These are phyloP conservation scores for Masnerella sp. DNA, from an alignment of 2,888 invertebrate genomes.

Conservation along the genomic window DNA sequence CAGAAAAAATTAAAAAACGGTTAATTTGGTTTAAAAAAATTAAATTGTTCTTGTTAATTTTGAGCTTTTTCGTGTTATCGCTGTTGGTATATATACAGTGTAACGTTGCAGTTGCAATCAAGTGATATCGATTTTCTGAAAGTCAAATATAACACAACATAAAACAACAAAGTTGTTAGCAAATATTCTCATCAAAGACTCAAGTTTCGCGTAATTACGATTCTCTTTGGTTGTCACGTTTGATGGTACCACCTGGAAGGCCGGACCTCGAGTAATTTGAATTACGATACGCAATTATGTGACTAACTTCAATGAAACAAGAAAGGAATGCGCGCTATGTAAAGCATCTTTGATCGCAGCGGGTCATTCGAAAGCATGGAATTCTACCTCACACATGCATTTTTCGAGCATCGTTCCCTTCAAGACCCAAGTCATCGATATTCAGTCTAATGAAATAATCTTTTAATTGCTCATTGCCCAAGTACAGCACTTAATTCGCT, in stretches of 20 bases:
- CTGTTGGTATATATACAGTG: too few relatives aligned
- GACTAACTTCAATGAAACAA: constrained; percentile 48
- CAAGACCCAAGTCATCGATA: constrained; percentile 37
- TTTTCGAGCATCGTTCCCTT: constrained; percentile 20
- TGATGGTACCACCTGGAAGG: constrained; percentile 45
- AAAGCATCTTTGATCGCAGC: constrained; percentile 45
- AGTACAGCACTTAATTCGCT: constrained; percentile 27
- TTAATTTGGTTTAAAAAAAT: too few relatives aligned
- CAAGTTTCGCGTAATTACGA: constrained; percentile 20
- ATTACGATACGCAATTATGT: constrained; percentile 46
- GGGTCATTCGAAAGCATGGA: constrained; percentile 42
- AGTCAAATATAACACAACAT: not conserved
- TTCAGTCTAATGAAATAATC: constrained; percentile 51
- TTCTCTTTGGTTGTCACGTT: constrained; percentile 27
- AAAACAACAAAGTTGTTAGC: constrained; percentile 24
- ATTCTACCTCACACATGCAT: constrained; percentile 28
- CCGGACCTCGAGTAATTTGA: constrained; percentile 32
- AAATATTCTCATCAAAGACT: constrained; percentile 30
- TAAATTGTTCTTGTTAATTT: too few relatives aligned
- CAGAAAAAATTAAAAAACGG: too few relatives aligned
- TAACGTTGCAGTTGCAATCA: too few relatives aligned
- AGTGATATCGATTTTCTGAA: not conserved
- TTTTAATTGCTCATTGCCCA: constrained; percentile 45
- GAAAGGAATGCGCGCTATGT: constrained; percentile 49
- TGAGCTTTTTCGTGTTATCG: too few relatives aligned